phyloP scores from a whole-genome alignment of 1,140 invertebrate species.

The Phthorimaea operculella region DNA sequence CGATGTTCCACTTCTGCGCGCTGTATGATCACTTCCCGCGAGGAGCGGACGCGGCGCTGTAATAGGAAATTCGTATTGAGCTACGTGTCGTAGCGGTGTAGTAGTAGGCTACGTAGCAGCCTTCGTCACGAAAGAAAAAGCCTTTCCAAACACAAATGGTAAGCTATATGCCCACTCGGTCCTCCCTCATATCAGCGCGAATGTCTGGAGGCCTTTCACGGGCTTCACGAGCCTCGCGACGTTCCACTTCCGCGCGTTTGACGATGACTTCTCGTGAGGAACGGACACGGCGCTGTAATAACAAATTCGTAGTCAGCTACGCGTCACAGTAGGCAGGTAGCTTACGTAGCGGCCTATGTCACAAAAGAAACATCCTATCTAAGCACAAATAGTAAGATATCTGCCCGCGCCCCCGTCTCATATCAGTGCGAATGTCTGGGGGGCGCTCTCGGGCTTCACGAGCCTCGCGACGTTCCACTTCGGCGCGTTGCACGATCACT shows the following conservation, averaged over 20 bases:
- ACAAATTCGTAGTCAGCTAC: too few relatives aligned
- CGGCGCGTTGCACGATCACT: conserved; percentile 80
- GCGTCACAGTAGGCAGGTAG: too few relatives aligned
- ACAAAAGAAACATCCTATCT: too few relatives aligned
- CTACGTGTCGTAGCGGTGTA: too few relatives aligned
- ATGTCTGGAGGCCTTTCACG: conserved; percentile 69
- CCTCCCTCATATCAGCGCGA: conserved; percentile 64
- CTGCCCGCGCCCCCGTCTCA: conserved; percentile 76
- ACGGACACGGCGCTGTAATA: conserved; percentile 68
- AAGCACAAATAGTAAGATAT: too few relatives aligned
- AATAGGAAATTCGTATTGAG: too few relatives aligned
- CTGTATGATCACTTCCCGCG: conserved; percentile 82
- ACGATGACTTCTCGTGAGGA: conserved; percentile 83
- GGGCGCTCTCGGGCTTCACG: conserved; percentile 73
- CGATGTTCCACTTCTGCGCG: conserved; percentile 69
- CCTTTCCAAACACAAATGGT: too few relatives aligned
- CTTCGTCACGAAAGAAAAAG: too few relatives aligned
- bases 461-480: conserved; percentile 51
- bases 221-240: conserved; percentile 50
- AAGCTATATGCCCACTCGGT: too few relatives aligned
- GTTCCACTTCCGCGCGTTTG: conserved; percentile 72
- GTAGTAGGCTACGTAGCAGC: too few relatives aligned
- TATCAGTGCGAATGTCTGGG: too few relatives aligned
- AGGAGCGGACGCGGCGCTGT: conserved; percentile 72
- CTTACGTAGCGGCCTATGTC: too few relatives aligned